phyloP scores from a whole-genome alignment of 2,888 invertebrate species.

The Eueremaeus valkanovi region DNA sequence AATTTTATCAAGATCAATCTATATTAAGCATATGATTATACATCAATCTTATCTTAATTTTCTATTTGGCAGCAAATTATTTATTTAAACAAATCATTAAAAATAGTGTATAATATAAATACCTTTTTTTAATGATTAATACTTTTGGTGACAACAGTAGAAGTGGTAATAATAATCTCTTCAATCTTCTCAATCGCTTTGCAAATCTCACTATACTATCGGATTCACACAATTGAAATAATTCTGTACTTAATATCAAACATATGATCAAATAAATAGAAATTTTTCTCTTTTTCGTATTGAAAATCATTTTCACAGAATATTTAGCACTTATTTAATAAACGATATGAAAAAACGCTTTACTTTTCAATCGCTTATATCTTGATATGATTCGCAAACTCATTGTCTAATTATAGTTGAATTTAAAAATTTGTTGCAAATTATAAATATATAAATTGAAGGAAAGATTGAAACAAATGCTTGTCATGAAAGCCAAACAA shows the following conservation, averaged over 20 bases:
- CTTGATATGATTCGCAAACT: background rate
- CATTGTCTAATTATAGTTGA: background rate
- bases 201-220: too few relatives aligned
- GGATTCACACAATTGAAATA: background rate
- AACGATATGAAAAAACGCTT: background rate
- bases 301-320: background rate
- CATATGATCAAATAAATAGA: background rate
- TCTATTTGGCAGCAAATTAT: too few relatives aligned
- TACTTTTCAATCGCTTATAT: background rate
- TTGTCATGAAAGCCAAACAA: too few relatives aligned
- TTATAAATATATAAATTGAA: too few relatives aligned
- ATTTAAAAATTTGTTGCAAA: too few relatives aligned
- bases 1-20: too few relatives aligned
- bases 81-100: too few relatives aligned
- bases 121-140: constrained; percentile 21
- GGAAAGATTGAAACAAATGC: too few relatives aligned
- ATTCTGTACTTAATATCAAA: constrained; percentile 11
- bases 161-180: constrained; percentile 37
- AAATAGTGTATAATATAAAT: too few relatives aligned
- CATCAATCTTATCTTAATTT: too few relatives aligned
- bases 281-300: background rate
- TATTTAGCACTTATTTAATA: background rate
- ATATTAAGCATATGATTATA: too few relatives aligned
- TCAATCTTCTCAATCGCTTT: too few relatives aligned
- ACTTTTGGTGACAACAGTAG: constrained; percentile 36